Evolutionary conservation across 2,797 vertebrate species (phyloP).

Genomic region (Leptoclinus maculatus): DNA sequence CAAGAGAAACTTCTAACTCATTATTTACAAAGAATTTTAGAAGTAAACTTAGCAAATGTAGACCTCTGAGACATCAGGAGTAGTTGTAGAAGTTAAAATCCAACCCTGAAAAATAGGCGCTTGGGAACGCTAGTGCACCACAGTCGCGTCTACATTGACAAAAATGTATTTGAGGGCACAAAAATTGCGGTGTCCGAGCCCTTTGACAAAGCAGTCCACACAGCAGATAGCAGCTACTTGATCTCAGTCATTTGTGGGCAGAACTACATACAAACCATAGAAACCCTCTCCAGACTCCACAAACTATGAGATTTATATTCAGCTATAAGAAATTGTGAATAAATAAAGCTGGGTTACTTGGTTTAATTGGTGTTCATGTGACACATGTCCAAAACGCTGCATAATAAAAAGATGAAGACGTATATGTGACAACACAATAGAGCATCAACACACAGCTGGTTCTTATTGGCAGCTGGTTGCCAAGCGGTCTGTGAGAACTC

Average conservation of each 20-base stretch:
- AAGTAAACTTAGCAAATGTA: not conserved
- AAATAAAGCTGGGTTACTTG: not conserved
- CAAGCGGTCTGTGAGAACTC: constrained; percentile 32
- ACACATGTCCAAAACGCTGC: not conserved
- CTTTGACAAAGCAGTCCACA: not conserved
- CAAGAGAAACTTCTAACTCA: not conserved
- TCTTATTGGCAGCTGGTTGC: constrained; percentile 37
- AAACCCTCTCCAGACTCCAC: not conserved
- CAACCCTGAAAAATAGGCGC: not conserved
- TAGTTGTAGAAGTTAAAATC: not conserved
- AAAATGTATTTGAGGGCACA: no score
- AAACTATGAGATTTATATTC: not conserved
- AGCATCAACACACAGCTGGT: constrained; percentile 25
- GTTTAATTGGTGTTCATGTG: not conserved
- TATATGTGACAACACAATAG: not conserved
- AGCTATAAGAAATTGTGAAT: not conserved
- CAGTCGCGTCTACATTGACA: no score
- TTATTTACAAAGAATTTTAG: not conserved
- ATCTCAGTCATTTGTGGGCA: not conserved
- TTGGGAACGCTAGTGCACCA: not conserved
- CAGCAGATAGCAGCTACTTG: not conserved
- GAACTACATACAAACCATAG: not conserved
- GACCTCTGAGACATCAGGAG: not conserved
- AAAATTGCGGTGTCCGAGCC: no score
- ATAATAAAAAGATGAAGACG: not conserved